These are phyloP conservation scores for Rhadina sibilatrix DNA, from an alignment of 2,113 vertebrate genomes.

Conservation along the genomic window DNA sequence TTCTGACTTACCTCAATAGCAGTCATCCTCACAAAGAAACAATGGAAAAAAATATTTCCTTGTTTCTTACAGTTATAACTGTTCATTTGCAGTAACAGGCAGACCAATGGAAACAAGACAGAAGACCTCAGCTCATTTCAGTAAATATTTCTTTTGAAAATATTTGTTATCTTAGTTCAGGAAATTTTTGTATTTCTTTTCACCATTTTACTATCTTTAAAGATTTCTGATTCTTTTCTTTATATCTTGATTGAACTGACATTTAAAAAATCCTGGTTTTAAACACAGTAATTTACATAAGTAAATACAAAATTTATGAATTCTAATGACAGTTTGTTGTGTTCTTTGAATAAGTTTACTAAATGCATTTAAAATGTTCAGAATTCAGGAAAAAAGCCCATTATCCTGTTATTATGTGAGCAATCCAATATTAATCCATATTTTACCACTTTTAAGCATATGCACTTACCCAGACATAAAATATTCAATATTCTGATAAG, in stretches of 20 bases:
- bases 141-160: background rate
- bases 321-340: background rate
- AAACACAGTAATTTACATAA: background rate
- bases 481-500: conserved; percentile 25
- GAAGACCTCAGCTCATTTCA: background rate
- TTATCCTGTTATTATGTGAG: background rate
- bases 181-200: background rate
- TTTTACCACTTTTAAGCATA: background rate
- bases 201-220: background rate
- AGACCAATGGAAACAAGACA: background rate
- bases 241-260: background rate
- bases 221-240: background rate
- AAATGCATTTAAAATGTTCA: background rate
- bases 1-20: background rate
- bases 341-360: background rate
- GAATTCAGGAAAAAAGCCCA: background rate
- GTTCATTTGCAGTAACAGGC: background rate
- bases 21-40: background rate
- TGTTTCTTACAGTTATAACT: background rate
- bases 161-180: background rate
- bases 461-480: background rate
- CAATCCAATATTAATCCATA: background rate
- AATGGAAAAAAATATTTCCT: background rate
- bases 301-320: background rate
- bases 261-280: background rate